Base-by-base conservation (phyloP, 2,797 vertebrate species). In the Silurus aristotelis region DNA sequence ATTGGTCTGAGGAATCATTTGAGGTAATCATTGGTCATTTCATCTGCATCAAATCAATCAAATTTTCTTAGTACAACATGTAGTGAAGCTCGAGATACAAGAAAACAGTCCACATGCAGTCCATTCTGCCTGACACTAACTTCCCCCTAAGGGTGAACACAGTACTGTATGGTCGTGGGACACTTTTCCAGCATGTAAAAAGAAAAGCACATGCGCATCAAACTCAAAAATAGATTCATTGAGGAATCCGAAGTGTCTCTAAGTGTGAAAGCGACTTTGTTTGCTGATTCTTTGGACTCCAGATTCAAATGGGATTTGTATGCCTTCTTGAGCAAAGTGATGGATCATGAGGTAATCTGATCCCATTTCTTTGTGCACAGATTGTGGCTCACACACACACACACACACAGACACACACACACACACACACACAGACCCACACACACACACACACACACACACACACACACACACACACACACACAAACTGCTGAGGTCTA, bases 281-380 rank as follows among this genome's bases (percentile, higher is more conserved):
- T 60, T 22, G 64, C 52, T 70, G 63, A 81, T 61, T 71, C 52
- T 43, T 56, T 76, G 63, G 68, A 64, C 48, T 84, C 71, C n/a
- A n/a, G 61, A 25, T 43, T 63, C 63, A 63, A 86, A 85, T 78
- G 76, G 68, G 76, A 77, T 82, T 77, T 77, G 77, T 73, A 82
- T 81, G 68, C 68, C 73, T 68, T 85, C 63, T 55, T 82, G 52
- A 31, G 75, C 2, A 22, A 70, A 77, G 82, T 86, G 83, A 84
- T 83, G 64, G 79, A 83, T 67, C 71, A 73, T 81, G 55, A 78
- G 70, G 83, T 85, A 88, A 89, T 77, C 27, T 67, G 88, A 85
- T 83, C 84, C 86, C 64, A 64, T 58, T 38, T n/a, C 75, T 83
- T 84, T 86, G 83, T 79, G 83, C 27, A 25, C 6, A 55, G n/a